phyloP scores from a whole-genome alignment of 2,113 vertebrate species.

The Syrrhaptes paradoxus region DNA sequence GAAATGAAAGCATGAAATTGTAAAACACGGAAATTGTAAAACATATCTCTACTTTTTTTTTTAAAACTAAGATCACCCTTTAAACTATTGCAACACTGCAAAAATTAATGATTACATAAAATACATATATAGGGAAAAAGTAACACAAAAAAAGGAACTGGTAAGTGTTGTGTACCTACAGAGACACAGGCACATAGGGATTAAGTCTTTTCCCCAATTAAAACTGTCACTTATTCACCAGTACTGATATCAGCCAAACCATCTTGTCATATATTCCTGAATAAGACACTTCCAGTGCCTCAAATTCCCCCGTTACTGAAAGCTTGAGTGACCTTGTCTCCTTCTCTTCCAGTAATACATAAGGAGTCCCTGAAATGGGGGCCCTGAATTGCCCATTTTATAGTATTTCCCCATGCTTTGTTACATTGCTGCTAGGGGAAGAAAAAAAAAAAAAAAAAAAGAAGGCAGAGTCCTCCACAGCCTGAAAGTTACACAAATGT shows the following conservation, averaged over 20 bases:
- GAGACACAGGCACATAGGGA: background rate
- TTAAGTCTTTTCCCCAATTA: background rate
- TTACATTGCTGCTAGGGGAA: background rate
- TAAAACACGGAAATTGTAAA: background rate
- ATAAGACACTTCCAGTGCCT: background rate
- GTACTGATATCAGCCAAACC: background rate
- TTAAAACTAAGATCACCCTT: background rate
- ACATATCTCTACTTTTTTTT: background rate
- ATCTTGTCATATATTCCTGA: background rate
- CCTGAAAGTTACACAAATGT: background rate
- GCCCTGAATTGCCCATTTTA: background rate
- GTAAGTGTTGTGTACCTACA: background rate
- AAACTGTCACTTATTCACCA: background rate
- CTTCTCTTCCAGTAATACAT: background rate
- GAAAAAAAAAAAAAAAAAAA: background rate
- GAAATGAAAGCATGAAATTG: background rate
- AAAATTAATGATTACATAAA: background rate
- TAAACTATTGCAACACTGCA: background rate
- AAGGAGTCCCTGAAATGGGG: background rate
- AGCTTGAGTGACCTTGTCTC: background rate
- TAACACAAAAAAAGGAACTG: background rate
- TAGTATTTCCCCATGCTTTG: background rate
- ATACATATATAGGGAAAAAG: background rate
- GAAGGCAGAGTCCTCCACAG: background rate
- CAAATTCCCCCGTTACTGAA: background rate